Percentiles rank a stretch among this genome's conserved stretches.
These are phyloP conservation scores for Ephydatia muelleri DNA, from an alignment of 37 sponge, comb jelly and placozoan genomes.

Conservation along the genomic window DNA sequence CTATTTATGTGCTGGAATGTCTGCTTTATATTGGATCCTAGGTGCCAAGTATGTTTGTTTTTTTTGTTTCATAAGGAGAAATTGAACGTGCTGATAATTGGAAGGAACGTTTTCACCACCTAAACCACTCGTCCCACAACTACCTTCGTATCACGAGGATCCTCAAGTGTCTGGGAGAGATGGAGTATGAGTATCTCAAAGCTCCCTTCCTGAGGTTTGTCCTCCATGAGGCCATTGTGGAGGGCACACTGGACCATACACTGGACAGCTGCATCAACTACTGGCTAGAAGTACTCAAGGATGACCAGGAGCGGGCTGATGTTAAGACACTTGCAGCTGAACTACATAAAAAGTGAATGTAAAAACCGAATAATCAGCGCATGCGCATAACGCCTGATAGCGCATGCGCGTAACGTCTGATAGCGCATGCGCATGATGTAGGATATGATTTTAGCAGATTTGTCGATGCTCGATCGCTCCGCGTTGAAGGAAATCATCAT, in stretches of 20 bases:
- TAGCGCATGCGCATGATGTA: no score
- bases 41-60: no score
- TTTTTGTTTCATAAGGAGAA: conserved; percentile 15
- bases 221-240: conserved; percentile 59
- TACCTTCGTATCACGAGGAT: conserved; percentile 80
- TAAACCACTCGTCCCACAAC: conserved; percentile 71
- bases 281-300: conserved; percentile 71
- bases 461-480: no score
- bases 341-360: not conserved
- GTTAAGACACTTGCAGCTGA: not conserved
- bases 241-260: conserved; percentile 24
- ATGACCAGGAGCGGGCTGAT: conserved; percentile 28
- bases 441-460: no score
- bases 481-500: no score
- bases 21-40: no score
- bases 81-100: conserved; percentile 47
- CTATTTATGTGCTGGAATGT: no score
- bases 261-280: conserved; percentile 72
- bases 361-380: no score
- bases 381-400: no score
- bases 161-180: conserved; percentile 80
- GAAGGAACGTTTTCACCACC: conserved; percentile 41
- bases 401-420: no score
- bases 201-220: conserved; percentile 63
- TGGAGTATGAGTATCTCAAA: conserved; percentile 52